These are phyloP conservation scores for Psittacula echo DNA, from an alignment of 2,797 vertebrate species.

Conservation along the genomic window DNA sequence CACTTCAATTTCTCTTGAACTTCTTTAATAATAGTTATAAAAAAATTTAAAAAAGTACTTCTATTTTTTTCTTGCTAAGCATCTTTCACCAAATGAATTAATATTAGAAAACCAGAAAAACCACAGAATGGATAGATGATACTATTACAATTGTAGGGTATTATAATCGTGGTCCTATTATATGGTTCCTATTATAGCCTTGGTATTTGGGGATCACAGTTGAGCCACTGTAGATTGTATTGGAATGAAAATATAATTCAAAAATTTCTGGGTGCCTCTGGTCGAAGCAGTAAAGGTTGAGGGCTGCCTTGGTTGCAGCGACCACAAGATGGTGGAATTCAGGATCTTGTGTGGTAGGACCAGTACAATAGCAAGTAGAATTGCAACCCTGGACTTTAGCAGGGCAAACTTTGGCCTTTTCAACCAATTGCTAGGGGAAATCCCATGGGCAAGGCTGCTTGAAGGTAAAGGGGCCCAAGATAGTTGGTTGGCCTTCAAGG, in stretches of 20 bases:
- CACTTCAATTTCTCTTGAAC: neutral
- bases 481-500: too few relatives aligned
- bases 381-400: too few relatives aligned
- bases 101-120: slow-evolving; percentile 8
- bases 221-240: neutral
- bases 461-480: too few relatives aligned
- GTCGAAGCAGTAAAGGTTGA: too few relatives aligned
- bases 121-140: neutral
- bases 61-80: neutral
- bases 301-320: too few relatives aligned
- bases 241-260: slow-evolving; percentile 25
- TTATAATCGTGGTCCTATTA: neutral
- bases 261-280: neutral
- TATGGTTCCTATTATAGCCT: neutral
- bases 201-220: neutral
- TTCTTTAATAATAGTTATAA: neutral
- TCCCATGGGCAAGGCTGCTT: too few relatives aligned
- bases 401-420: too few relatives aligned
- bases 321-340: too few relatives aligned
- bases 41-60: neutral
- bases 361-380: too few relatives aligned
- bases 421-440: too few relatives aligned
- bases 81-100: neutral
- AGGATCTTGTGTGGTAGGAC: too few relatives aligned
- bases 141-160: neutral